Evolutionary conservation across 2,113 vertebrate species (phyloP).

Genomic region (Penelope pileata): DNA sequence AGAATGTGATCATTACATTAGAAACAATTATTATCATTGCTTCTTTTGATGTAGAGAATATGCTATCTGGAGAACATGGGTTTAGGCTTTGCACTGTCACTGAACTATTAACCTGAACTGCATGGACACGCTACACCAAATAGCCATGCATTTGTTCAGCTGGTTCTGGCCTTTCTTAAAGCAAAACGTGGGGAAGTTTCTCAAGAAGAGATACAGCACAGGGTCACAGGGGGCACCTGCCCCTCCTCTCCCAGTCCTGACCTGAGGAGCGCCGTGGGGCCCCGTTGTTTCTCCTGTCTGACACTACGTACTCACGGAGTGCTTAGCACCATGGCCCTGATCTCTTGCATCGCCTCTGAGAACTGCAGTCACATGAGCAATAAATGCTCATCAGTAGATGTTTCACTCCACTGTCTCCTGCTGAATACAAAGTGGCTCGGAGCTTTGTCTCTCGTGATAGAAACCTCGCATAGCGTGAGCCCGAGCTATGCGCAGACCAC

Average conservation of each 20-base stretch:
- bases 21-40: neutral
- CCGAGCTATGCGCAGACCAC: neutral
- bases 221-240: conserved; percentile 46
- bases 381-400: neutral
- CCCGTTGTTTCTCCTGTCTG: neutral
- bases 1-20: neutral
- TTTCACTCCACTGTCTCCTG: neutral
- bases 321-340: neutral
- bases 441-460: neutral
- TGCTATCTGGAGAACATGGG: neutral
- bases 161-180: conserved; percentile 45
- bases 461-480: neutral
- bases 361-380: neutral
- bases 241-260: neutral
- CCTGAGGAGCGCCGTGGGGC: neutral
- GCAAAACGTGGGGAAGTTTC: neutral
- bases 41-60: neutral
- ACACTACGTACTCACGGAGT: neutral
- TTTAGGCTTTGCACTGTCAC: neutral
- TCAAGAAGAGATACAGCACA: conserved; percentile 34
- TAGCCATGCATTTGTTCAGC: conserved; percentile 63
- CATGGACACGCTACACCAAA: conserved; percentile 24
- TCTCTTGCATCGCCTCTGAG: neutral
- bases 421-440: neutral
- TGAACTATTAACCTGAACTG: conserved; percentile 59